Evolutionary conservation across 2,113 vertebrate species (phyloP), one percentile per base, ranked within the genome.

Genomic region (Haemorhous mexicanus): DNA sequence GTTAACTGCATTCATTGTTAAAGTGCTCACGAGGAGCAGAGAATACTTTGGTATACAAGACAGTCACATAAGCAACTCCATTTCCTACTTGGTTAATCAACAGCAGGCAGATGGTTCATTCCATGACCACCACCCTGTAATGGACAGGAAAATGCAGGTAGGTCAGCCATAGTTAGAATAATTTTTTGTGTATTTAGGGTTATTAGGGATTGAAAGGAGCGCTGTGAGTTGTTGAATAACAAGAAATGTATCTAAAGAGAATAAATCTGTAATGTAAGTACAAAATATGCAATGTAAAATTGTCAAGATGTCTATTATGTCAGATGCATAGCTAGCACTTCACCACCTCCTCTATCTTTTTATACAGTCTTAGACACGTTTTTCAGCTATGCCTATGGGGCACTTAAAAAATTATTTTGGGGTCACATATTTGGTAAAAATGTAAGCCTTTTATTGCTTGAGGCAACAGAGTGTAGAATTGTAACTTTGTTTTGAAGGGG

Each of bases 1-100:
- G 98, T 87, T 98, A 77, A 98, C 98, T 68, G 98, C 98, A 10
- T 96, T 97, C 76, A 95, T 98, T 61, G 97, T 98, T 43, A 99
- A 98, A 95, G 96, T 98, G 35, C 83, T 99, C 66, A 98, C 98
- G 9, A 72, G 98, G 46, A 83, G 97, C 76, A 72, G 41, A 90
- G 81, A 8, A 33, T 59, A 91, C 49, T 75, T 41, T 20, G 5
- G 10, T 3, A 30, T 97, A 56, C 83, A 96, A 46, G 39, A 86
- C 8, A 58, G 89, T 11, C 94, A 98, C 43, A 97, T 98, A 84
- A 81, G 0, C 7, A 14, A 74, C 4, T 91, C 98, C 0, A 95
- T 98, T 89, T 89, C 28, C 32, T 98, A 97, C 85, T 96, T 99
- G 94, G 32, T 98, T 32, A 52, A 87, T 14, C 53, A 87, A 28